Percentiles rank a stretch among this genome's conserved stretches.
Conservation (phyloP, 2,113 vertebrate genomes). For the Lethenteron reissneri region DNA sequence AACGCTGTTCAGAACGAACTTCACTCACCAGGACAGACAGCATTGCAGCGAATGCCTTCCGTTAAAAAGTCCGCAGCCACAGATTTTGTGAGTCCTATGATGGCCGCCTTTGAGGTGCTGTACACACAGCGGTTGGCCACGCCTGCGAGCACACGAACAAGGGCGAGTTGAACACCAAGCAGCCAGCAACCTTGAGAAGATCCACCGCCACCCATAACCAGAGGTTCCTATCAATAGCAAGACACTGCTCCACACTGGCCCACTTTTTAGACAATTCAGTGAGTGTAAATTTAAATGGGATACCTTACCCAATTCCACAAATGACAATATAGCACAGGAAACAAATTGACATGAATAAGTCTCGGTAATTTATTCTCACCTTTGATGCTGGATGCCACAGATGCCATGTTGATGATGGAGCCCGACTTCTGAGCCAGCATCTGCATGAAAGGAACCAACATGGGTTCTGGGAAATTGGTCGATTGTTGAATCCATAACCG, state of each 20-base stretch:
- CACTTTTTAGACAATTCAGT: too few species aligned
- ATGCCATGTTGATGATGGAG: constrained; percentile 89
- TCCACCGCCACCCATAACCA: too few species aligned
- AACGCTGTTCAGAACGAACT: neutral
- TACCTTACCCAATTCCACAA: too few species aligned
- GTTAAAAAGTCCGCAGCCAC: constrained; percentile 73
- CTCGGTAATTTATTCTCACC: constrained; percentile 21
- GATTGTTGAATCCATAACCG: too few species aligned
- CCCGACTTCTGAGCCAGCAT: constrained; percentile 69
- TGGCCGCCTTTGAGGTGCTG: constrained; percentile 63
- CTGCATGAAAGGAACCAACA: constrained; percentile 22
- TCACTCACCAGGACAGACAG: constrained; percentile 61
- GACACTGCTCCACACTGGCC: too few species aligned
- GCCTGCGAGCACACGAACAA: constrained; percentile 22
- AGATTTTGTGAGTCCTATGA: constrained; percentile 76
- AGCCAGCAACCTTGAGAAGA: too few species aligned
- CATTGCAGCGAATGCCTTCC: constrained; percentile 74
- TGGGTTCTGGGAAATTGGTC: too few species aligned
- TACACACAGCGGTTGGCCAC: constrained; percentile 66
- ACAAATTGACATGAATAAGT: too few species aligned
- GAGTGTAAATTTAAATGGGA: too few species aligned
- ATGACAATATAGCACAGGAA: too few species aligned
- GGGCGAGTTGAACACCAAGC: constrained; percentile 6
- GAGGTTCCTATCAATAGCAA: too few species aligned
- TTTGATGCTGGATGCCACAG: constrained; percentile 82